Evolutionary conservation across 2,797 vertebrate genomes (phyloP), one percentile per base, ranked within the genome.

Genomic region (Rallus crepitans): DNA sequence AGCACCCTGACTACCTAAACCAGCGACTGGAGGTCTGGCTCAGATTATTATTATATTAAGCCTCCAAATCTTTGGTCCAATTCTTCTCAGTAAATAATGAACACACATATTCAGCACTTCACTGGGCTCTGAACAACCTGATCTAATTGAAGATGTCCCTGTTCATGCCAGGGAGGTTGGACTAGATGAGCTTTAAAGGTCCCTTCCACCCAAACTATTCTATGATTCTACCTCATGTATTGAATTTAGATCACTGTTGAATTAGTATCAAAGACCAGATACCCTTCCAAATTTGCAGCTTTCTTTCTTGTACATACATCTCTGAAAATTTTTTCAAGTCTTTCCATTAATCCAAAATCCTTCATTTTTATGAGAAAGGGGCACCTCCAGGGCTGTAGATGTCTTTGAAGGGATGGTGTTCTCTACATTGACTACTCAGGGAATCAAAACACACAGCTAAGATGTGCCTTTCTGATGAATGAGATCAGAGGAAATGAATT

Each of bases 31-130:
- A 92, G 69, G 20, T 19, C 52, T 83, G 63, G n/a, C 40, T 79
- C 52, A 82, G 8, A 9, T 52, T 30, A 76, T 9, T 5, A 45
- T 45, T 45, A 45, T 11, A 19, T 48, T 31, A 12, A 24, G 3
- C 18, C 56, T 45, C 37, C 14, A 8, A 8, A 15, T 7, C 10
- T 63, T 70, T 63, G 33, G 27, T 33, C 50, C 16, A 24, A 4
- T 40, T 57, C 11, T 68, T 11, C 53, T 72, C 52, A 66, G 33
- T 24, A 68, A 65, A 64, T 8, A 12, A 23, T 11, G 35, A 77
- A 40, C 0, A 0, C 6, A 17, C 6, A 3, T 13, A 25, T 7
- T 42, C 40, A 72, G 39, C 13, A 3, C 13, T 77, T 72, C 50
- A 52, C 50, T 27, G 50, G 50, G 50, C 11, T 15, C 50, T 52